These are phyloP conservation scores for Rotaria magnacalcarata DNA, from an alignment of 2,888 invertebrate species.

Conservation along the genomic window DNA sequence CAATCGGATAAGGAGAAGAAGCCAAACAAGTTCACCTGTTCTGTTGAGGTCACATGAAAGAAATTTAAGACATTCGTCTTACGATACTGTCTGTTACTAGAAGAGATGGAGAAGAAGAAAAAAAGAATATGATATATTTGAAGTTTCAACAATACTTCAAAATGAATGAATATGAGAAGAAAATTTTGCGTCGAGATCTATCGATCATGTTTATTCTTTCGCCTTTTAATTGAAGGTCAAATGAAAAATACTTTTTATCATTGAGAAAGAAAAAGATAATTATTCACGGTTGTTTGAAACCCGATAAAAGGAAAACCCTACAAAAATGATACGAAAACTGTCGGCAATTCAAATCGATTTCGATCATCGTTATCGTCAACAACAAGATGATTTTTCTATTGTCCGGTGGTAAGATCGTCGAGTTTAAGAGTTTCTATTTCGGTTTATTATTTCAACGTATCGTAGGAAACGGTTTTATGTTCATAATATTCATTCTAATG, in stretches of 20 bases:
- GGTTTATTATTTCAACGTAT: background rate
- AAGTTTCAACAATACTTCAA: background rate
- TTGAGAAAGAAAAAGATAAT: background rate
- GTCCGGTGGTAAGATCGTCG: background rate
- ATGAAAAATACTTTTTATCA: background rate
- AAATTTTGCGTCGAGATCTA: background rate
- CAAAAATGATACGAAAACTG: background rate
- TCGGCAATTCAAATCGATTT: background rate
- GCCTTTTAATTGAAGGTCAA: background rate
- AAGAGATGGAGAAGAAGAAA: background rate
- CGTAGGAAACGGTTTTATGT: background rate
- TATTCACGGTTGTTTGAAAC: constrained; percentile 11
- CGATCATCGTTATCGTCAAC: background rate
- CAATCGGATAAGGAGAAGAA: background rate
- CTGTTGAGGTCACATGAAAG: background rate
- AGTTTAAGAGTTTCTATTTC: background rate
- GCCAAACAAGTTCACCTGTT: background rate
- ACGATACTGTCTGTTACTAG: background rate
- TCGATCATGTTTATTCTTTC: background rate
- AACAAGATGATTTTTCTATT: background rate
- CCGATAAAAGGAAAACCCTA: background rate
- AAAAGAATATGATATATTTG: background rate
- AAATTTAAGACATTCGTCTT: background rate
- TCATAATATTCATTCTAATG: background rate
- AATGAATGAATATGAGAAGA: background rate